Conservation (phyloP, 1,140 invertebrate species). For the Rhyzopertha dominica region DNA sequence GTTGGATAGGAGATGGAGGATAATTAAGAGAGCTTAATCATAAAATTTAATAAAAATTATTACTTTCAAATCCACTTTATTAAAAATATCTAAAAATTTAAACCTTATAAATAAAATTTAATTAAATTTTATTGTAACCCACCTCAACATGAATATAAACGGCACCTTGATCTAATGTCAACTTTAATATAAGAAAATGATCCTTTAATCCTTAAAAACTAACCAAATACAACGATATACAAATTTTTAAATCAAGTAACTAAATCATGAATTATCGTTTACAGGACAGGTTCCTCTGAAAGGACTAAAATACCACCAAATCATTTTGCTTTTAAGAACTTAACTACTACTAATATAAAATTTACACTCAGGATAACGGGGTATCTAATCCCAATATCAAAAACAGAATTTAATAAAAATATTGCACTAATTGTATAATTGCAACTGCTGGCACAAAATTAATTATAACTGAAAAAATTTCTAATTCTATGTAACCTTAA, state of each 20-base stretch:
- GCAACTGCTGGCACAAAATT: conserved; percentile 55
- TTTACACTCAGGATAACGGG: conserved; percentile 52
- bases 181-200: conserved; percentile 46
- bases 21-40: no score
- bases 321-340: conserved; percentile 52
- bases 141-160: conserved; percentile 50
- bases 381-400: conserved; percentile 62
- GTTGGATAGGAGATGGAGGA: no score
- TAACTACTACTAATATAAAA: conserved; percentile 48
- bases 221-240: conserved; percentile 53
- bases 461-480: conserved; percentile 41
- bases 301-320: conserved; percentile 54
- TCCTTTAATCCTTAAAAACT: conserved; percentile 50
- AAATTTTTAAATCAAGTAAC: conserved; percentile 51
- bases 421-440: conserved; percentile 49
- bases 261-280: conserved; percentile 54
- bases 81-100: no score
- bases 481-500: conserved; percentile 37
- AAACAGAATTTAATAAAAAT: no score
- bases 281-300: conserved; percentile 55
- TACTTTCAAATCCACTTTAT: no score
- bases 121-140: conserved; percentile 52
- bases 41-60: no score
- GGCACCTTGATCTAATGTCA: conserved; percentile 57
- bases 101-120: no score